phyloP scores from a whole-genome alignment of 1,140 invertebrate genomes.

The Ips typographus region DNA sequence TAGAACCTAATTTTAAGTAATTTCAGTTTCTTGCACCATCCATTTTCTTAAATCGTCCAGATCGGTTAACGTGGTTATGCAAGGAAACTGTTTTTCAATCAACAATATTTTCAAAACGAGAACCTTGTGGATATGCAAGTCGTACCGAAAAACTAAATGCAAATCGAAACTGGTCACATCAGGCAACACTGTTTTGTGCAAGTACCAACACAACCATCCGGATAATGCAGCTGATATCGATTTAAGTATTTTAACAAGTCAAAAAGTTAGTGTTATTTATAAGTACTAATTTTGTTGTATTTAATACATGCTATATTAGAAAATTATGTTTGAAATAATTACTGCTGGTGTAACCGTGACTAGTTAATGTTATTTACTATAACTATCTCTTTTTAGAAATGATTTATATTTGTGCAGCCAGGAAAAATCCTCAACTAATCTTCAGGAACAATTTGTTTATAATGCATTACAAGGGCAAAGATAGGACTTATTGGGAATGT shows the following conservation, averaged over 20 bases:
- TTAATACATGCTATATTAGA: too few relatives aligned
- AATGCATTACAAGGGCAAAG: constrained; percentile 17
- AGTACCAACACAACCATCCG: constrained; percentile 34
- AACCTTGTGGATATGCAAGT: constrained; percentile 36
- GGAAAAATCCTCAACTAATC: constrained; percentile 30
- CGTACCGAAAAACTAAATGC: constrained; percentile 28
- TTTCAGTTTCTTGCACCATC: background rate
- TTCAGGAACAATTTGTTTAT: constrained; percentile 22
- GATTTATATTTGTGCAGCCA: constrained; percentile 28
- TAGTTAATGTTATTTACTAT: background rate
- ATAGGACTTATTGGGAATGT: constrained; percentile 12
- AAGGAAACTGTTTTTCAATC: constrained; percentile 14
- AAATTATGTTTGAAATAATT: too few relatives aligned
- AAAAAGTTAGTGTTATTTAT: constrained; percentile 20
- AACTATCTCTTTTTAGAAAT: background rate
- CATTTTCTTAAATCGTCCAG: constrained; percentile 21
- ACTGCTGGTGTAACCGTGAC: too few relatives aligned
- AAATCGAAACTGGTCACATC: constrained; percentile 26
- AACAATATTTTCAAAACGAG: constrained; percentile 22
- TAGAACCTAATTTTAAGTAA: too few relatives aligned
- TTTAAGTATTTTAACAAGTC: constrained; percentile 19
- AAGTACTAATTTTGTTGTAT: background rate
- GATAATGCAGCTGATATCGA: constrained; percentile 11
- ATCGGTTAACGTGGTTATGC: constrained; percentile 23
- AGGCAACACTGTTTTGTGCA: constrained; percentile 26